Conservation (phyloP, 2,797 vertebrate species). For the Rhinoraja longicauda region DNA sequence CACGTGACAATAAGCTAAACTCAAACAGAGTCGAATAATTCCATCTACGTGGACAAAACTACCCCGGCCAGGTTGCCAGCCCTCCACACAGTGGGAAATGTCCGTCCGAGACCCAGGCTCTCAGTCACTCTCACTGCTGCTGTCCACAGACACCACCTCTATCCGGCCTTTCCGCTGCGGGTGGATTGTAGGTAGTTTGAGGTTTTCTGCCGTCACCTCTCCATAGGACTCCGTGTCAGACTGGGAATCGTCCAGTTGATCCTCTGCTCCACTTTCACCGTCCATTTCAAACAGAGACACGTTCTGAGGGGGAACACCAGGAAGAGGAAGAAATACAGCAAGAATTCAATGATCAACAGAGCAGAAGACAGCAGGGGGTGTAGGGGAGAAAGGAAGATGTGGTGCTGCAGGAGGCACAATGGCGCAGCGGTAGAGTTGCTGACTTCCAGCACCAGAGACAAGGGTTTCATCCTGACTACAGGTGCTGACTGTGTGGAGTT, state of each 20-base stretch:
- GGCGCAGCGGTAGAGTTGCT: no score
- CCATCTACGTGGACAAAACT: not conserved
- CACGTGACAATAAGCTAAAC: no score
- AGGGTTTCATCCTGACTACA: no score
- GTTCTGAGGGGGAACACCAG: slow-evolving; percentile 58
- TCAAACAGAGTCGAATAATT: not conserved
- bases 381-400: not conserved
- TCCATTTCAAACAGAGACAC: slow-evolving; percentile 78
- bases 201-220: slow-evolving; percentile 63
- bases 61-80: not conserved
- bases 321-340: not conserved
- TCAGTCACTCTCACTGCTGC: slow-evolving; percentile 41
- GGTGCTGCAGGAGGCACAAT: not conserved
- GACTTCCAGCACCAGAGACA: no score
- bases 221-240: slow-evolving; percentile 52
- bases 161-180: slow-evolving; percentile 64
- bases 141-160: slow-evolving; percentile 58
- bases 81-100: not conserved
- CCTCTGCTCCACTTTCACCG: slow-evolving; percentile 53
- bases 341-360: not conserved
- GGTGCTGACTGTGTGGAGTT: no score
- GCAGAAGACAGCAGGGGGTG: not conserved
- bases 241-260: slow-evolving; percentile 50
- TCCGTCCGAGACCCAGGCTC: not conserved
- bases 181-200: slow-evolving; percentile 67